Percentiles rank a stretch among this genome's conserved stretches.
These are phyloP conservation scores for Microcebus ravelobensis DNA, from an alignment of 2,113 vertebrate genomes.

Conservation along the genomic window DNA sequence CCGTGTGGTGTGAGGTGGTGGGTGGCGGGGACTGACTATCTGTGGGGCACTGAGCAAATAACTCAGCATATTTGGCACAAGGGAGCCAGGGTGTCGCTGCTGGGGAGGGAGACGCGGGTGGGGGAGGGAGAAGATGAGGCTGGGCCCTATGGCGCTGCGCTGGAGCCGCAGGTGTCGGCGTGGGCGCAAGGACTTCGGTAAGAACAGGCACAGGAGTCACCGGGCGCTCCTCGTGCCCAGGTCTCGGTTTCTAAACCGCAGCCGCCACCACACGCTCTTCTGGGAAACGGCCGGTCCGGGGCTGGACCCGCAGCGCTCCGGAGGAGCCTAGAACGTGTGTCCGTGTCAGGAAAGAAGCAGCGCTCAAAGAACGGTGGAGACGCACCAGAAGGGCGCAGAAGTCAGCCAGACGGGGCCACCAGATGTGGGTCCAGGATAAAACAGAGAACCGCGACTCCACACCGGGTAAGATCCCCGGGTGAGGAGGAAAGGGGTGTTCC, in stretches of 20 bases:
- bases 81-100: not conserved
- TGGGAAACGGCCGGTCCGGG: not conserved
- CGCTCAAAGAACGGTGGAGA: not conserved
- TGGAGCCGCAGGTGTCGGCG: no score
- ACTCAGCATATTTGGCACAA: not conserved
- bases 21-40: rapidly evolving
- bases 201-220: not conserved
- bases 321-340: no score
- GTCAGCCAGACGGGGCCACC: not conserved
- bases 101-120: not conserved
- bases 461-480: rapidly evolving
- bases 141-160: rapidly evolving
- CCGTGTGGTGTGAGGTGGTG: rapidly evolving
- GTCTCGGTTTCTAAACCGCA: not conserved
- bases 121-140: not conserved
- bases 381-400: not conserved
- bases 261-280: not conserved
- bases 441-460: not conserved
- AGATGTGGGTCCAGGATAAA: not conserved
- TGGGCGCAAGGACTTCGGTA: no score
- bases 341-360: not conserved
- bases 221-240: not conserved
- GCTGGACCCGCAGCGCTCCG: no score
- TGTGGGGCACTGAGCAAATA: not conserved
- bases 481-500: not conserved